Evolutionary conservation across 2,113 vertebrate genomes (phyloP).

Genomic region (Drymodes brunneopygia): DNA sequence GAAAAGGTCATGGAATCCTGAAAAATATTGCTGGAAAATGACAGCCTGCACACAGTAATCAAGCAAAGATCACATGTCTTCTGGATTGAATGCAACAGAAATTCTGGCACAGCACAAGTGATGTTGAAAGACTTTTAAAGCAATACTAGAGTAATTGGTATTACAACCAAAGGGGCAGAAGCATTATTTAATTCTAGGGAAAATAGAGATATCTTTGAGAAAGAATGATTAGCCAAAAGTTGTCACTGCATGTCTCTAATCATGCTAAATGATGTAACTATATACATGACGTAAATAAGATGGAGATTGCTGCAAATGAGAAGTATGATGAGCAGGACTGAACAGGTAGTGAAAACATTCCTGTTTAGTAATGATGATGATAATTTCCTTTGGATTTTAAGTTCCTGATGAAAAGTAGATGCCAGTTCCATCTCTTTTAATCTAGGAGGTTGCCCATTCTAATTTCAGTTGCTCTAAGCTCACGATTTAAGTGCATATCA

Average conservation of each 20-base stretch:
- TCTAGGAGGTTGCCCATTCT: background rate
- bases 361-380: background rate
- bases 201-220: background rate
- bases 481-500: background rate
- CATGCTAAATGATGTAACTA: background rate
- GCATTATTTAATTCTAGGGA: background rate
- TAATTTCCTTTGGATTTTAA: background rate
- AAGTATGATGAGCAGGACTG: background rate
- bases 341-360: background rate
- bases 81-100: background rate
- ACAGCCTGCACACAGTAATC: background rate
- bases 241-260: background rate
- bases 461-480: background rate
- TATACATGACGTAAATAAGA: background rate
- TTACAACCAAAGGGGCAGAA: background rate
- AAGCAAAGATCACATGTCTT: background rate
- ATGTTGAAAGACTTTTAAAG: background rate
- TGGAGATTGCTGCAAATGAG: background rate
- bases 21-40: conserved; percentile 1
- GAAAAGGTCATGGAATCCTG: conserved; percentile 33
- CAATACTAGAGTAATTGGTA: background rate
- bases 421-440: background rate
- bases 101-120: background rate
- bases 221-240: background rate
- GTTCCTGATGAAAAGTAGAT: background rate